Base-by-base conservation (phyloP, 2,888 invertebrate species). In the Tetranychus truncatus region DNA sequence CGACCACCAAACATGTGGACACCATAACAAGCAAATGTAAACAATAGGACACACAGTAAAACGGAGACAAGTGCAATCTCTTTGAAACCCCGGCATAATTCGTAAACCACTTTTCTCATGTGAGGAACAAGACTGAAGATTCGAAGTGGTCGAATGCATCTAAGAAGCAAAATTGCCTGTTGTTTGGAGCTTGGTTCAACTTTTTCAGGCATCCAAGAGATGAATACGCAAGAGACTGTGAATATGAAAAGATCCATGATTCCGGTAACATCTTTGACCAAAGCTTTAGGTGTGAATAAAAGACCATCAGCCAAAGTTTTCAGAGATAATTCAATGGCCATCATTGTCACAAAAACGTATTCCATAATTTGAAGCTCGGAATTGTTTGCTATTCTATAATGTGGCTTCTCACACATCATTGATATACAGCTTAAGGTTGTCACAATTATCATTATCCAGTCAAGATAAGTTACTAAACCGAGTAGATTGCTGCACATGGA, bases 371-470 rank as follows among this genome's bases (percentile, higher is more conserved):
- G 94, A 71, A 96, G 84, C 34, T 90, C 89, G n/a, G 90, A 89
- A 79, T 93, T 90, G 81, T 96, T 91, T 91, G 95, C 95, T 24
- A 99, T 91, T 76, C 97, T 87, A 81, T 89, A 89, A 75, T 88
- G 88, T 0, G 99, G 96, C 0, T 94, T 96, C 84, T 99, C 99
- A 81, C 96, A 94, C 91, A 97, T 94, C 97, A 99, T 97, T 0
- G 97, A 97, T 74, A 95, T 88, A 82, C 97, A 99, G 0, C 96
- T 96, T 15, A 97, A 85, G 0, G 96, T 95, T 0, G 99, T 99
- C 74, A 95, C 92, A 82, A 92, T 90, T 78, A 99, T 99, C 97
- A 99, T 99, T 1, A 95, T 90, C 99, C 99, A 99, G 83, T 99
- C 99, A 81, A 99, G 86, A 82, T 99, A 99, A 0, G 97, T 95